Percentiles rank a stretch among this genome's conserved stretches.
Conservation (phyloP, 2,113 vertebrate genomes). For the Pachycephala philippinensis region DNA sequence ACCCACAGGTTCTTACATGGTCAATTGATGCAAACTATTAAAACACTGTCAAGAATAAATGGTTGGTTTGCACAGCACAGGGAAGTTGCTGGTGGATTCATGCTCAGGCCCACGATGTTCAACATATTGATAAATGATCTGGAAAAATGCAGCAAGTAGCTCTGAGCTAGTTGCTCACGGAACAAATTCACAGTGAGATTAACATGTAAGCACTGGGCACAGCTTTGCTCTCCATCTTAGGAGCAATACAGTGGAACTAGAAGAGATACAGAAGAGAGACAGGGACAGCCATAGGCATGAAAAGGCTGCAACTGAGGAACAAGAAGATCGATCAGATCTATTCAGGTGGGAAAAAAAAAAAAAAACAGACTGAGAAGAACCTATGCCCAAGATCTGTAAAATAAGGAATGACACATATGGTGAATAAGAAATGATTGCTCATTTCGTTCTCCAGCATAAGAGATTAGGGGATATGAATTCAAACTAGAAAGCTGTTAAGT, state of each 20-base stretch:
- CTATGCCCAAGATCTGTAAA: not conserved
- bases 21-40: not conserved
- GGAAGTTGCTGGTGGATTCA: not conserved
- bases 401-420: not conserved
- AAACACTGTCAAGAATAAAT: not conserved
- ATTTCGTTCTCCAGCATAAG: not conserved
- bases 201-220: not conserved
- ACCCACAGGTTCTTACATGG: not conserved
- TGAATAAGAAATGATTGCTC: not conserved
- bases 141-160: not conserved
- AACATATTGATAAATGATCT: not conserved
- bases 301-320: not conserved
- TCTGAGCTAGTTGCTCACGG: not conserved
- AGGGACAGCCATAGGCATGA: not conserved
- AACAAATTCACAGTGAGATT: not conserved
- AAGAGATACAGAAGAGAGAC: not conserved
- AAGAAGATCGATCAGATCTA: not conserved
- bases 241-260: not conserved
- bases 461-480: not conserved
- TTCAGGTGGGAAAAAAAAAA: not conserved
- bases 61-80: not conserved
- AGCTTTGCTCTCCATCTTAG: not conserved
- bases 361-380: not conserved
- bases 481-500: not conserved
- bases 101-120: not conserved